Conservation (phyloP, 2,113 vertebrate species). For the Lepisosteus oculatus region DNA sequence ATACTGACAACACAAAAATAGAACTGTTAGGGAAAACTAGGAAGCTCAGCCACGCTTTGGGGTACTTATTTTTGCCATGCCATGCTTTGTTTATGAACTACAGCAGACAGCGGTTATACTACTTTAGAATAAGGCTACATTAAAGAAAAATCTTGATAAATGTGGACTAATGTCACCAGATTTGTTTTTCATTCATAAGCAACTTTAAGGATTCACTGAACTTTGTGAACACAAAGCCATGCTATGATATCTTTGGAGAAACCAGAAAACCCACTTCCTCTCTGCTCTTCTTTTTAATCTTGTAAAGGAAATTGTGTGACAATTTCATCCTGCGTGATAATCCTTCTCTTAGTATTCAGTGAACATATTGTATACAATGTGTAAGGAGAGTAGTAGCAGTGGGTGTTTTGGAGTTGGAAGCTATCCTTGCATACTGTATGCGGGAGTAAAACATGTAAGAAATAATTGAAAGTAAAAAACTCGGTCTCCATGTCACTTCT, state of each 20-base stretch:
- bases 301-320: constrained; percentile 63
- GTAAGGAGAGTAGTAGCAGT: constrained; percentile 15
- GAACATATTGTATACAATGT: constrained; percentile 22
- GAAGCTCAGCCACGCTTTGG: too few relatives aligned
- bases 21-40: too few relatives aligned
- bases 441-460: neutral
- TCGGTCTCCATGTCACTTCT: neutral
- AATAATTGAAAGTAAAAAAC: neutral
- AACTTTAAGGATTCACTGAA: neutral
- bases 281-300: constrained; percentile 29
- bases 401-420: neutral
- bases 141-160: too few relatives aligned
- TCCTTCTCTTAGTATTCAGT: constrained; percentile 33
- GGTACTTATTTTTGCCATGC: too few relatives aligned
- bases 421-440: too few relatives aligned
- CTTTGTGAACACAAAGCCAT: neutral
- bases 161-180: too few relatives aligned
- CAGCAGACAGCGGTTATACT: too few relatives aligned
- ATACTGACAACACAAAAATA: too few relatives aligned
- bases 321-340: constrained; percentile 51
- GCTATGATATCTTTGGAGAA: constrained; percentile 18
- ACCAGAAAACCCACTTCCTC: constrained; percentile 59
- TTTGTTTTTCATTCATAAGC: neutral
- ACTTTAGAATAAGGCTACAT: too few relatives aligned
- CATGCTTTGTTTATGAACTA: too few relatives aligned